These are phyloP conservation scores for Pygocentrus nattereri DNA, from an alignment of 2,797 vertebrate genomes.

Conservation along the genomic window DNA sequence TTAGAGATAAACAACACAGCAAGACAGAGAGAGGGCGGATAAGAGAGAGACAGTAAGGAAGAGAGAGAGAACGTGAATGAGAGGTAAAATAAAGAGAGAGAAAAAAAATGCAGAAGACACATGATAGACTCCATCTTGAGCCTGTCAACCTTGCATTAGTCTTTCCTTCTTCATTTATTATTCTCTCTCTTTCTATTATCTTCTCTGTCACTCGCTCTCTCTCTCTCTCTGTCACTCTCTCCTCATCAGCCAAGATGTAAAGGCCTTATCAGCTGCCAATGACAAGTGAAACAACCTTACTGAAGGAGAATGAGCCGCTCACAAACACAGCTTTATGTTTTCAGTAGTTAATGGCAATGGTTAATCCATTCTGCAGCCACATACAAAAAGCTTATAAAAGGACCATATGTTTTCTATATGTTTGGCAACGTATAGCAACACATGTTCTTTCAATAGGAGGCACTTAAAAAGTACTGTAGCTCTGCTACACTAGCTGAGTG, in stretches of 20 bases:
- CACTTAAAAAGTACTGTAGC: too few species aligned
- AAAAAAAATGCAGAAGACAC: slow-evolving; percentile 7
- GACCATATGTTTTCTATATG: too few species aligned
- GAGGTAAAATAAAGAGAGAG: neutral
- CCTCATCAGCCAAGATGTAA: slow-evolving; percentile 41
- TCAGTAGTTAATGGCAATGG: slow-evolving; percentile 1
- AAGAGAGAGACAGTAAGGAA: too few species aligned
- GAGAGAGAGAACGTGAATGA: neutral
- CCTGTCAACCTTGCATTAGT: slow-evolving; percentile 52
- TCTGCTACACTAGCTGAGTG: too few species aligned
- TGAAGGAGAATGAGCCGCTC: neutral
- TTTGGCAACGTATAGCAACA: too few species aligned
- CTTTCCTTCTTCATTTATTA: slow-evolving; percentile 31
- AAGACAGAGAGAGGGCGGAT: slow-evolving; percentile 14
- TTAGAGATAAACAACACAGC: slow-evolving; percentile 11
- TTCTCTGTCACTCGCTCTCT: slow-evolving; percentile 31
- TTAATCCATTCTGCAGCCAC: neutral
- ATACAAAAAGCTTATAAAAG: neutral
- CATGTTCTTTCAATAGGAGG: too few species aligned
- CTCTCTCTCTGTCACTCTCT: slow-evolving; percentile 25
- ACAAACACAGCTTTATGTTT: neutral
- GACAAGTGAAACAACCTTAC: slow-evolving; percentile 32
- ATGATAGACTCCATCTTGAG: slow-evolving; percentile 2
- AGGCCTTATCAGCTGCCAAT: slow-evolving; percentile 25
- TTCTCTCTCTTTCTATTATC: slow-evolving; percentile 17